These are phyloP conservation scores for Apoderus coryli DNA, from an alignment of 2,888 invertebrate genomes.

Conservation along the genomic window DNA sequence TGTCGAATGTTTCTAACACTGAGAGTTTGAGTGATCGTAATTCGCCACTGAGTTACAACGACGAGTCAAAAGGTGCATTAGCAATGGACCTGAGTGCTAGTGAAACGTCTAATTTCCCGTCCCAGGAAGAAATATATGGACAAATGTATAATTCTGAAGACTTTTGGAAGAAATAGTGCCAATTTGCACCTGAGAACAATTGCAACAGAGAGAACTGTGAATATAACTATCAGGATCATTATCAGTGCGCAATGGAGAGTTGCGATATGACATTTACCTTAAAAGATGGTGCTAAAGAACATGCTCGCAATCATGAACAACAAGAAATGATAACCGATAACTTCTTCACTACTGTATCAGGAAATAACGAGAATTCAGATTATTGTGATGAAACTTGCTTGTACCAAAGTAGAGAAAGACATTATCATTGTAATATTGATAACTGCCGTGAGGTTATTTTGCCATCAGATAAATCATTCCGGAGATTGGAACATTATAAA, in stretches of 20 bases:
- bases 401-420: conserved; percentile 63
- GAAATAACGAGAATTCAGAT: conserved; percentile 43
- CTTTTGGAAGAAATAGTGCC: conserved; percentile 41
- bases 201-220: conserved; percentile 36
- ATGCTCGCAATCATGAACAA: conserved; percentile 76
- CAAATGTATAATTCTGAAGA: conserved; percentile 34
- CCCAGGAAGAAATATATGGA: conserved; percentile 24
- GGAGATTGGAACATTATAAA: conserved; percentile 71
- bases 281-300: conserved; percentile 63
- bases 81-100: conserved; percentile 32
- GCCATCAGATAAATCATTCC: conserved; percentile 63
- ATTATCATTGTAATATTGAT: conserved; percentile 85
- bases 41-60: conserved; percentile 35
- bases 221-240: conserved; percentile 65
- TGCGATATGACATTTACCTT: conserved; percentile 47
- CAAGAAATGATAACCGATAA: conserved; percentile 76
- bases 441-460: conserved; percentile 68
- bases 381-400: conserved; percentile 60
- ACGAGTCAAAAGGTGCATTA: conserved; percentile 27
- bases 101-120: conserved; percentile 24
- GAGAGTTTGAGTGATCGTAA: conserved; percentile 40
- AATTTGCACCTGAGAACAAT: conserved; percentile 32
- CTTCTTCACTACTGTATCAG: conserved; percentile 49
- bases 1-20: too few relatives aligned
- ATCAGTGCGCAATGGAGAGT: conserved; percentile 68